A percentile compares a stretch with the other conserved stretches of the same genome.
Evolutionary conservation across 2,113 vertebrate genomes (phyloP).

Genomic region (Eira barbara): DNA sequence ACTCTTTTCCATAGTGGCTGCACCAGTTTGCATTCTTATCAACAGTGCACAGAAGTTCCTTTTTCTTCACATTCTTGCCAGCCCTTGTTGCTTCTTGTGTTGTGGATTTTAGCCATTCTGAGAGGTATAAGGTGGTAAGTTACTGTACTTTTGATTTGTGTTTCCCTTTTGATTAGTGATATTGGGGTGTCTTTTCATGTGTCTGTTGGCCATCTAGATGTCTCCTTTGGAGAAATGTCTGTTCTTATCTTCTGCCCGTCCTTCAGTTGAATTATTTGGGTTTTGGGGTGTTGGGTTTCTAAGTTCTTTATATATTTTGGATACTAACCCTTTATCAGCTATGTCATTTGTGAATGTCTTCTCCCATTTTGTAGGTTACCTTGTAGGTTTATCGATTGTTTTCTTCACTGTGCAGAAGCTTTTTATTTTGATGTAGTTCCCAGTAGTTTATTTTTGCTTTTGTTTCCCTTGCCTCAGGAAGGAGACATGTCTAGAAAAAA

Average conservation of each 20-base stretch:
- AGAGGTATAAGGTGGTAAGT: background rate
- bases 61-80: background rate
- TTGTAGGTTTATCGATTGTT: background rate
- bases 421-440: background rate
- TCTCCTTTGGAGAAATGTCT: background rate
- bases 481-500: background rate
- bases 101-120: background rate
- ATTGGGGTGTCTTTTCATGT: background rate
- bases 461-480: background rate
- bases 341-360: background rate
- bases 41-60: background rate
- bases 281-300: background rate
- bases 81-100: background rate
- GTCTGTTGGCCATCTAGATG: background rate
- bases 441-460: background rate
- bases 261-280: background rate
- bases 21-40: background rate
- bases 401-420: background rate
- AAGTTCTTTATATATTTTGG: background rate
- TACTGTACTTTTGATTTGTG: background rate
- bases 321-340: background rate
- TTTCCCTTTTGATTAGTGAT: background rate
- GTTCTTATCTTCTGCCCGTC: background rate
- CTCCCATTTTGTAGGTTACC: background rate
- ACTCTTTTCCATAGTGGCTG: background rate